Evolutionary conservation across 2,797 vertebrate genomes (phyloP).

Genomic region (Sebastes taczanowskii): DNA sequence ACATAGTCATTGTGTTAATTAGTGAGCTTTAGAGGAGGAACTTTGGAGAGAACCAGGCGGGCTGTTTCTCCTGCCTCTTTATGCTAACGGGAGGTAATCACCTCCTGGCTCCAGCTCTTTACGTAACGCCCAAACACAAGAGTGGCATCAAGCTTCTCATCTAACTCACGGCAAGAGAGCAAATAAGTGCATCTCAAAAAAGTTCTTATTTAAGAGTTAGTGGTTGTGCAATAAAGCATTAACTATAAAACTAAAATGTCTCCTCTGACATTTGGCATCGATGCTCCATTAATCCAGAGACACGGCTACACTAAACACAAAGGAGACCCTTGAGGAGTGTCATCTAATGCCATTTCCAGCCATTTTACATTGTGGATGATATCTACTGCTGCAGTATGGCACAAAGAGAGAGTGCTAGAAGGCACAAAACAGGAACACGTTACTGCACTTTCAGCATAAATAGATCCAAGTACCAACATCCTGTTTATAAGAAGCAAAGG

Average conservation of each 20-base stretch:
- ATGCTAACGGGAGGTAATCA: too few species aligned
- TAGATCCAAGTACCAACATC: conserved; percentile 38
- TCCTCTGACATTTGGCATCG: not conserved
- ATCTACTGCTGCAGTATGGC: not conserved
- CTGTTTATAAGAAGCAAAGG: conserved; percentile 20
- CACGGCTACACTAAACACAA: not conserved
- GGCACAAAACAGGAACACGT: conserved; percentile 7
- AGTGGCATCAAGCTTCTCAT: too few species aligned
- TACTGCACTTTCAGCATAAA: conserved; percentile 29
- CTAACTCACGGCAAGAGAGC: not conserved
- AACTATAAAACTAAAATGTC: not conserved
- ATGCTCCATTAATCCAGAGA: not conserved
- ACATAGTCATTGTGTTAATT: too few species aligned
- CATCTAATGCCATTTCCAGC: conserved; percentile 2
- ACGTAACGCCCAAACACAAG: too few species aligned
- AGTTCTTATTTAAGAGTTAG: not conserved
- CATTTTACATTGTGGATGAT: conserved; percentile 2
- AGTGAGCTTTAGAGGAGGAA: too few species aligned
- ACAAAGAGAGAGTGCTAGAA: not conserved
- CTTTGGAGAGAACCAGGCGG: too few species aligned
- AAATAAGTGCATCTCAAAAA: not conserved
- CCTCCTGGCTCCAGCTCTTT: too few species aligned
- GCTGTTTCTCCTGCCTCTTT: too few species aligned
- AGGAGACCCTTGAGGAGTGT: not conserved
- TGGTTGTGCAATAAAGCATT: not conserved